phyloP scores from a whole-genome alignment of 2,113 vertebrate species.

The Nothobranchius furzeri region DNA sequence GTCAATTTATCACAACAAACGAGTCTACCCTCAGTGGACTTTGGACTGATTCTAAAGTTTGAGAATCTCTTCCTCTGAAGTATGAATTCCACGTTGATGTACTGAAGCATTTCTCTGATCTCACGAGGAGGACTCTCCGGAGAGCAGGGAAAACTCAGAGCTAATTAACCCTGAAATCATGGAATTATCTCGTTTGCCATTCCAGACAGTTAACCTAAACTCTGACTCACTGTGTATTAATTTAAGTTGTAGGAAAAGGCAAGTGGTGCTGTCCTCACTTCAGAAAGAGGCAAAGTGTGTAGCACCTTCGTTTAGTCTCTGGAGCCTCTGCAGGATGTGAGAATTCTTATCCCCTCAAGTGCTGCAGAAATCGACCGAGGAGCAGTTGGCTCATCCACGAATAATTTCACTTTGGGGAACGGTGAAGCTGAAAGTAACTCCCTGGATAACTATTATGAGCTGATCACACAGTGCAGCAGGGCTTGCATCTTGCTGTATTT shows the following conservation, averaged over 20 bases:
- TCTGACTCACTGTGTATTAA: not conserved
- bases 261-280: not conserved
- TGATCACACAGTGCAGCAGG: slow-evolving; percentile 1
- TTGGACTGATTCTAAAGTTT: too few species aligned
- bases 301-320: slow-evolving; percentile 1
- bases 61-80: not conserved
- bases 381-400: slow-evolving; percentile 5
- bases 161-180: not conserved
- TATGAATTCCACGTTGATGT: not conserved
- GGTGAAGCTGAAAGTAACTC: slow-evolving; percentile 5
- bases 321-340: not conserved
- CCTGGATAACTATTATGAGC: slow-evolving; percentile 8
- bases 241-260: not conserved
- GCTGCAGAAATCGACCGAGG: slow-evolving; percentile 11
- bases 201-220: not conserved
- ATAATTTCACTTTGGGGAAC: slow-evolving; percentile 3
- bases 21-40: too few species aligned
- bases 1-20: too few species aligned
- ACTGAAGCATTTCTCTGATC: not conserved
- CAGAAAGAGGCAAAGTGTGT: not conserved
- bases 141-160: not conserved
- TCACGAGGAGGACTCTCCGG: not conserved
- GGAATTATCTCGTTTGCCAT: not conserved
- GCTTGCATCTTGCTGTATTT: not conserved
- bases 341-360: slow-evolving; percentile 12